Percentiles rank a stretch among this genome's conserved stretches.
Evolutionary conservation across 2,113 vertebrate genomes (phyloP).

Genomic region (Collichthys lucidus): DNA sequence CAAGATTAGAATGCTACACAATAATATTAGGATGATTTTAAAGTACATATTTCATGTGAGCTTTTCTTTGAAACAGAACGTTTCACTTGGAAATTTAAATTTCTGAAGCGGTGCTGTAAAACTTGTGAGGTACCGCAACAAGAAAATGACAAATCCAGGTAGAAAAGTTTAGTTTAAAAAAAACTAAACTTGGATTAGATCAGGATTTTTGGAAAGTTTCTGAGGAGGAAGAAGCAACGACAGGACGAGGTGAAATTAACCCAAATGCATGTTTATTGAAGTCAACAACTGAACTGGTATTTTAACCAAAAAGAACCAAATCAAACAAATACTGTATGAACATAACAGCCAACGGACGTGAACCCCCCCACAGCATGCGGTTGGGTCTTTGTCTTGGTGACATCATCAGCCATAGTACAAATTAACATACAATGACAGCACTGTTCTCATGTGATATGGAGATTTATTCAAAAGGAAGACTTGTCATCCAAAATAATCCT

Average conservation of each 20-base stretch:
- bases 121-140: background rate
- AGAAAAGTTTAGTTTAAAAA: too few species aligned
- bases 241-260: slow-evolving; percentile 71
- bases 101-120: background rate
- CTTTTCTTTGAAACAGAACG: background rate
- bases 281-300: slow-evolving; percentile 82
- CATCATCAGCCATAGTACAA: slow-evolving; percentile 78
- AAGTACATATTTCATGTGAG: background rate
- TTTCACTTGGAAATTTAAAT: too few species aligned
- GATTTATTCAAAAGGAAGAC: slow-evolving; percentile 86
- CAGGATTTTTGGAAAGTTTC: background rate
- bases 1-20: background rate
- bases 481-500: slow-evolving; percentile 77
- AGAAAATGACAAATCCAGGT: background rate
- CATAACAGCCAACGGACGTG: slow-evolving; percentile 67
- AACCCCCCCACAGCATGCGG: slow-evolving; percentile 66
- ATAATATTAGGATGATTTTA: background rate
- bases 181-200: background rate
- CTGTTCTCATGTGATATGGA: slow-evolving; percentile 80
- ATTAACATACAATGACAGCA: slow-evolving; percentile 77
- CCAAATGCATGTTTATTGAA: slow-evolving; percentile 86
- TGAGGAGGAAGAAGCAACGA: slow-evolving; percentile 20
- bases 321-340: slow-evolving; percentile 70
- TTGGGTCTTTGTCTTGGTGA: slow-evolving; percentile 68
- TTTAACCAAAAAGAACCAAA: slow-evolving; percentile 51